Evolutionary conservation across 1,140 invertebrate species (phyloP).

Genomic region (Calosoma granatense): DNA sequence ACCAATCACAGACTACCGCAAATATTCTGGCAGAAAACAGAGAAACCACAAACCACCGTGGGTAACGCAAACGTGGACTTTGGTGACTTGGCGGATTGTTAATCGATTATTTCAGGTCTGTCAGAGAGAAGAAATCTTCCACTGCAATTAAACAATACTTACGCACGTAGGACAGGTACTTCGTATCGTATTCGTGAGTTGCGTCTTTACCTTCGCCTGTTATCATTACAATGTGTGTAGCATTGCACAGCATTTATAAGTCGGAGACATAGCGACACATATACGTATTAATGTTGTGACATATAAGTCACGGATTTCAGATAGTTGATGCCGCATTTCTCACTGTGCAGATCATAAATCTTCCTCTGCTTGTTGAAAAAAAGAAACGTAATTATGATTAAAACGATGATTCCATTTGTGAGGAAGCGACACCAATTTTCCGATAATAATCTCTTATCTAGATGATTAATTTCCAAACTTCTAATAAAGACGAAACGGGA

Average conservation of each 20-base stretch:
- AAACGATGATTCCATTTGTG: conserved; percentile 15
- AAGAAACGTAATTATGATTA: conserved; percentile 16
- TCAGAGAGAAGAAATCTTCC: not conserved
- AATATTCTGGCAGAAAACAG: too few relatives aligned
- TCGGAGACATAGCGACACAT: too few relatives aligned
- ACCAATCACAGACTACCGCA: conserved; percentile 4
- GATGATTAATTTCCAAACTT: conserved; percentile 14
- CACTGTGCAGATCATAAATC: conserved; percentile 11
- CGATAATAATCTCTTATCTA: conserved; percentile 16
- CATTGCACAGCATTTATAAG: too few relatives aligned
- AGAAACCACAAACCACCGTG: too few relatives aligned
- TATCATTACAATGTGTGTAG: too few relatives aligned
- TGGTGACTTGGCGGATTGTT: not conserved
- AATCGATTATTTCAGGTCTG: conserved; percentile 7
- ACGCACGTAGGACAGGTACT: too few relatives aligned
- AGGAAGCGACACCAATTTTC: conserved; percentile 14
- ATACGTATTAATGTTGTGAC: not conserved
- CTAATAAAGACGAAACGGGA: conserved; percentile 12
- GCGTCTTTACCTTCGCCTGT: too few relatives aligned
- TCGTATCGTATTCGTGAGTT: too few relatives aligned
- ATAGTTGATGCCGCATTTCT: not conserved
- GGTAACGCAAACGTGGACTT: not conserved
- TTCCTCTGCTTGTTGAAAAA: conserved; percentile 9
- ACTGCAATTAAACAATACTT: conserved; percentile 1
- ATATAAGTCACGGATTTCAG: not conserved